Percentiles rank a stretch among this genome's conserved stretches.
Evolutionary conservation across 2,797 vertebrate species (phyloP).

Genomic region (Petrocephalus sullivani): DNA sequence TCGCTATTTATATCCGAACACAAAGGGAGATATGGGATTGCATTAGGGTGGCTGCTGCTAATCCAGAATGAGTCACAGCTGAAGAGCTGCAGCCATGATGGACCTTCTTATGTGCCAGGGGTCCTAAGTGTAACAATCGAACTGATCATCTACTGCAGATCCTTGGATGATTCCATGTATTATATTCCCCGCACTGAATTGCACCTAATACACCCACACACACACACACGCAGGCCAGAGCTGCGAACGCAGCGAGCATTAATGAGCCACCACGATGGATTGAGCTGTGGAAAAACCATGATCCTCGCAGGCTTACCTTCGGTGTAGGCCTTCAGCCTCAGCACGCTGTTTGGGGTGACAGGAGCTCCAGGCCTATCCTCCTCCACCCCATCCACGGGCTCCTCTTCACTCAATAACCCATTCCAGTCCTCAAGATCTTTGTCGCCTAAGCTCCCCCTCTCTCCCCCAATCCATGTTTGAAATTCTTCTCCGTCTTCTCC

Average conservation of each 20-base stretch:
- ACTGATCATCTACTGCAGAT: not conserved
- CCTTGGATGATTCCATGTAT: not conserved
- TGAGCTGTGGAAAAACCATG: not conserved
- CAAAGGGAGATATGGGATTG: not conserved
- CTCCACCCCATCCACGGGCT: constrained; percentile 24
- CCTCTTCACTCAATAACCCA: constrained; percentile 35
- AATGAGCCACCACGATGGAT: not conserved
- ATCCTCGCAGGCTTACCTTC: constrained; percentile 39
- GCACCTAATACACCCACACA: not conserved
- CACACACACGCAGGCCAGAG: no score
- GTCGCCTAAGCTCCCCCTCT: constrained; percentile 18
- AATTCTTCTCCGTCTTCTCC: constrained; percentile 29
- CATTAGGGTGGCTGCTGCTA: not conserved
- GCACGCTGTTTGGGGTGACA: constrained; percentile 47
- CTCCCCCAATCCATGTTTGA: constrained; percentile 18
- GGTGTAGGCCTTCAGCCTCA: constrained; percentile 48
- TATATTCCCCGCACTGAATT: not conserved
- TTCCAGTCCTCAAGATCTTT: constrained; percentile 45
- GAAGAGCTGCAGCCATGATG: not conserved
- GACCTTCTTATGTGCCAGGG: not conserved
- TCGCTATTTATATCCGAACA: not conserved
- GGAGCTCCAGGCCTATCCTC: constrained; percentile 40
- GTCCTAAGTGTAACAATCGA: not conserved
- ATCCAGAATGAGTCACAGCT: not conserved
- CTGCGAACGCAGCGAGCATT: not conserved